Percentiles rank a stretch among this genome's conserved stretches.
These are phyloP conservation scores for Acromyrmex echinatior DNA, from an alignment of 1,140 invertebrate species.

Conservation along the genomic window DNA sequence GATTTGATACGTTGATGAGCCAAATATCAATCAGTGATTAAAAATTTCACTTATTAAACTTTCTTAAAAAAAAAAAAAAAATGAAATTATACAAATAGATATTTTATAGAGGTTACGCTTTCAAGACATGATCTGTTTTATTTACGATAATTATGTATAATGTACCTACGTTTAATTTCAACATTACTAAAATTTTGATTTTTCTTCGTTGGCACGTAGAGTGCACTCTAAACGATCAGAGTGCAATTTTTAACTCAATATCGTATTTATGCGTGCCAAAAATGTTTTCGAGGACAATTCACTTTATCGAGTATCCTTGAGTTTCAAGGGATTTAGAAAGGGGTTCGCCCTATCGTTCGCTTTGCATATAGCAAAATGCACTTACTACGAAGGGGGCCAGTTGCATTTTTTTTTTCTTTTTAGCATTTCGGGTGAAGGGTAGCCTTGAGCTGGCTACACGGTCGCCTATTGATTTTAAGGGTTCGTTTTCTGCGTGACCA, in stretches of 20 bases:
- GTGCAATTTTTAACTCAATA: constrained; percentile 21
- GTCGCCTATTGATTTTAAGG: constrained; percentile 82
- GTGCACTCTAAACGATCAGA: not conserved
- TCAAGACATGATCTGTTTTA: not conserved
- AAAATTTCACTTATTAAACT: constrained; percentile 1
- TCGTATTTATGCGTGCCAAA: not conserved
- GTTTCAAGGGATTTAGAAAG: constrained; percentile 54
- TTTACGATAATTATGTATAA: not conserved
- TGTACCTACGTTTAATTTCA: not conserved
- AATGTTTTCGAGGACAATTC: constrained; percentile 13
- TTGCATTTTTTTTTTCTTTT: constrained; percentile 69
- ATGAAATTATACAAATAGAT: not conserved
- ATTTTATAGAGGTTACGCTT: not conserved
- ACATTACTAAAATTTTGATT: not conserved
- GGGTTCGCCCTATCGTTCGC: constrained; percentile 48
- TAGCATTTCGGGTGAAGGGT: constrained; percentile 61
- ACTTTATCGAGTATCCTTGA: constrained; percentile 26
- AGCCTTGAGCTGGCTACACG: constrained; percentile 64
- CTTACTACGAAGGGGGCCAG: constrained; percentile 67
- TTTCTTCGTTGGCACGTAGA: not conserved
- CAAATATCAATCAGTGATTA: not conserved
- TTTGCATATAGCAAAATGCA: constrained; percentile 79
- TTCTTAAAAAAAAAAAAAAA: not conserved
- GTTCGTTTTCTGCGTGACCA: constrained; percentile 72
- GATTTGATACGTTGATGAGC: not conserved